A percentile compares a stretch with the other conserved stretches of the same genome.
Evolutionary conservation across 92 coral and sea anemone genomes (phyloP).

Genomic region (Isaurus tuberculatus): DNA sequence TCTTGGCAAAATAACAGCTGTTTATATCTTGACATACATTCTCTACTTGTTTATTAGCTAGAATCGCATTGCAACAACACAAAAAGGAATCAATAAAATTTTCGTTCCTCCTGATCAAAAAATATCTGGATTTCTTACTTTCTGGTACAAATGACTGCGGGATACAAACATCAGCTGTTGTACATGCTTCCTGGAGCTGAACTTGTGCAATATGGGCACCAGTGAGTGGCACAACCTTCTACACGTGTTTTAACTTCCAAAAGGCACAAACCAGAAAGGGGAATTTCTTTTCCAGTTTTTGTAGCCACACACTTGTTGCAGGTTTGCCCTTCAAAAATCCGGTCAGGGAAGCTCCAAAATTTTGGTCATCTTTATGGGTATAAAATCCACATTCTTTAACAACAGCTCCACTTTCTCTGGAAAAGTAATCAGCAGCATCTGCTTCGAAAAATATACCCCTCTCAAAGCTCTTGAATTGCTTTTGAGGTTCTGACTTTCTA

Average conservation of each 20-base stretch:
- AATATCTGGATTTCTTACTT: slow-evolving; percentile 47
- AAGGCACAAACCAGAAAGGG: no score
- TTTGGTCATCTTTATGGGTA: no score
- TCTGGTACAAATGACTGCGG: slow-evolving; percentile 59
- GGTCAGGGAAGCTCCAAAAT: no score
- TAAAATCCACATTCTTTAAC: no score
- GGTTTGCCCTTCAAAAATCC: no score
- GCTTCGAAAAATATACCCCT: no score
- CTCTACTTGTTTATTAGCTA: slow-evolving; percentile 30
- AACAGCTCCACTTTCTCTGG: no score
- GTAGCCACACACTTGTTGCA: no score
- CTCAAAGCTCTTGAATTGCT: slow-evolving; percentile 49
- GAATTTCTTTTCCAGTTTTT: no score
- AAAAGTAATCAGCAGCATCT: no score
- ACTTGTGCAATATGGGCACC: slow-evolving; percentile 55
- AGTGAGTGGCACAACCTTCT: slow-evolving; percentile 55
- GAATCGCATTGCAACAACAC: slow-evolving; percentile 38
- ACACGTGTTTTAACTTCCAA: slow-evolving; percentile 50
- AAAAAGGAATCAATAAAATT: no score
- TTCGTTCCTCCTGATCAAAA: slow-evolving; percentile 38
- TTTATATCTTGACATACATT: no score
- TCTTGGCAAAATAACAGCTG: slow-evolving; percentile 42
- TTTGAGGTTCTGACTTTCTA: slow-evolving; percentile 48
- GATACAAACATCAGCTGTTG: slow-evolving; percentile 31
- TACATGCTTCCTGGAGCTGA: slow-evolving; percentile 50